Evolutionary conservation across 2,113 vertebrate genomes (phyloP), one percentile per base, ranked within the genome.

Genomic region (Sterrhoptilus dennistouni): DNA sequence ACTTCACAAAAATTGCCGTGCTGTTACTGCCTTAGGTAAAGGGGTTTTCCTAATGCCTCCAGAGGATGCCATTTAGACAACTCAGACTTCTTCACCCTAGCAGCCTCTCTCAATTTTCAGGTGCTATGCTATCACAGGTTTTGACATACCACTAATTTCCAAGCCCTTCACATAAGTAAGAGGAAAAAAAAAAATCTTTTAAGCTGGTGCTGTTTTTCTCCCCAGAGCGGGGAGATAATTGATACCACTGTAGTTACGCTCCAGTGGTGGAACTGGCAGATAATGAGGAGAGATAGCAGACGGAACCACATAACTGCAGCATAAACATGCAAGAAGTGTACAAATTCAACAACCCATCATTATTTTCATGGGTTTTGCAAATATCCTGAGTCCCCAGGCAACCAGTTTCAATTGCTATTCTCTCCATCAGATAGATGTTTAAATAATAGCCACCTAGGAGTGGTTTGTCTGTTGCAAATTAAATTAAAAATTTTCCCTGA

Each of bases 241-340:
- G 79, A 65, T 89, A 86, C 44, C 65, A 75, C 20, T 81, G 42
- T 42, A 94, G 90, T 95, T 84, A 90, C 0, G 6, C 44, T 90
- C 33, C 82, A 87, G 85, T 35, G 50, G 59, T 52, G 17, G 64
- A 90, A 66, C 29, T 78, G 56, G 68, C 47, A 93, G 83, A 92
- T 95, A 92, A 96, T 53, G 64, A 95, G 42, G 66, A 65, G 35
- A 74, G 64, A 77, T 74, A 92, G 47, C 90, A 88, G 54, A 70
- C 2, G 0, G 60, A 94, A 56, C 60, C 66, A 57, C 0, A 0
- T 78, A 87, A 92, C 88, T 83, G 45, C 76, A 75, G 85, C 68
- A 88, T 29, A 47, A 93, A 70, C 64, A 38, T 29, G 44, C 56
- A 83, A 60, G 64, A 77, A 89, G 23, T 27, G 18, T 75, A 92